Evolutionary conservation across 2,888 invertebrate species (phyloP).

Genomic region (Drosophila longiperda): DNA sequence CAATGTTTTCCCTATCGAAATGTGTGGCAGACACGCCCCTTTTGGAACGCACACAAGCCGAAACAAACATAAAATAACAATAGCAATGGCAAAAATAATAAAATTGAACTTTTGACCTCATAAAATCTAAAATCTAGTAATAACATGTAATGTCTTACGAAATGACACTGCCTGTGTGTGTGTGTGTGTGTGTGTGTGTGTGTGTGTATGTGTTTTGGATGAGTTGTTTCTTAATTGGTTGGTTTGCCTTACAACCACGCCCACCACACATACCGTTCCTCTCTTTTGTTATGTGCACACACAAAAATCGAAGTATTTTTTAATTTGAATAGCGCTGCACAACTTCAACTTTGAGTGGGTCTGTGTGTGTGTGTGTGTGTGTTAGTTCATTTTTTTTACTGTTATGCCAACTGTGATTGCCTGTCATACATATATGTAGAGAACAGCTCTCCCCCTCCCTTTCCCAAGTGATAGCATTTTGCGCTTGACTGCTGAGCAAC

Average conservation of each 20-base stretch:
- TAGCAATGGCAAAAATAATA: conserved; percentile 7
- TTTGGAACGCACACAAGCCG: neutral
- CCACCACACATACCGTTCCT: neutral
- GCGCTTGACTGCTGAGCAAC: conserved; percentile 55
- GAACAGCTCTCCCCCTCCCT: neutral
- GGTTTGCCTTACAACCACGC: neutral
- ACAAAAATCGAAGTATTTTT: conserved; percentile 59
- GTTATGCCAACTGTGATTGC: conserved; percentile 70
- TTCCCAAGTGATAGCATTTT: conserved; percentile 56
- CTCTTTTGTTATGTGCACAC: conserved; percentile 29
- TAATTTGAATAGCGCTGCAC: conserved; percentile 58
- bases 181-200: conserved; percentile 30
- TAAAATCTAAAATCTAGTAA: conserved; percentile 21
- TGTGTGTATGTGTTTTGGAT: conserved; percentile 27
- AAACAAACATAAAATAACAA: conserved; percentile 30
- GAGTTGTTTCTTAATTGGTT: conserved; percentile 35
- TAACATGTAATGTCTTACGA: conserved; percentile 43
- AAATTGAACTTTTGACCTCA: conserved; percentile 27
- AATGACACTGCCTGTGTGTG: conserved; percentile 27
- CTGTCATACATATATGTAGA: conserved; percentile 42
- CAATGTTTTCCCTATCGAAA: conserved; percentile 4
- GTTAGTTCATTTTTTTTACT: conserved; percentile 51
- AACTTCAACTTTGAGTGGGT: conserved; percentile 39
- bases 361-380: neutral
- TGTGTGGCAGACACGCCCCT: conserved; percentile 15